Percentiles rank a stretch among this genome's conserved stretches.
These are phyloP conservation scores for Myodes glareolus DNA, from an alignment of 2,113 vertebrate species.

Conservation along the genomic window DNA sequence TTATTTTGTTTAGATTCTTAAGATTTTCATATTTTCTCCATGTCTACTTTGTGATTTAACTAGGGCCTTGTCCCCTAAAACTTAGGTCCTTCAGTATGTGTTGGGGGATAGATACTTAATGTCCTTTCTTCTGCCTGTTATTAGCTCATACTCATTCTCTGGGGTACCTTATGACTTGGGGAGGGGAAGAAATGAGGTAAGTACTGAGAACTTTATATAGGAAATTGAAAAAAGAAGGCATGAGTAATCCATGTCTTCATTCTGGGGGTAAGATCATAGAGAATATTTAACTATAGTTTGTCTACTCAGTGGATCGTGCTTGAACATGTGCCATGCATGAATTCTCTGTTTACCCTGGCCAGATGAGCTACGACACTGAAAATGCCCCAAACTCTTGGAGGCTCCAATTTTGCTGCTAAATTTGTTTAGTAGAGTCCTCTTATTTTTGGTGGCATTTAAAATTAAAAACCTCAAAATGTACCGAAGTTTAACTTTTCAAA, in stretches of 20 bases:
- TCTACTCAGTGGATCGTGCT: background rate
- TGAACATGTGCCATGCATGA: background rate
- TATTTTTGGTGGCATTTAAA: slow-evolving; percentile 3
- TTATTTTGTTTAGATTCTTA: background rate
- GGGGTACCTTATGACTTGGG: background rate
- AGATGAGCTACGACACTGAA: background rate
- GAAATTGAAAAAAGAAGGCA: background rate
- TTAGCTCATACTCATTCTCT: background rate
- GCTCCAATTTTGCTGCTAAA: background rate
- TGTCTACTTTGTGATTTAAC: background rate
- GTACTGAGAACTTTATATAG: slow-evolving; percentile 1
- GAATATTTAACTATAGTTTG: background rate
- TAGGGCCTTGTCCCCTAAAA: background rate
- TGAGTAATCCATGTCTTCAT: background rate
- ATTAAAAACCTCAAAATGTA: background rate
- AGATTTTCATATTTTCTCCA: background rate
- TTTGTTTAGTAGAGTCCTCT: background rate
- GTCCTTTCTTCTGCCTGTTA: background rate
- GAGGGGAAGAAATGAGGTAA: background rate
- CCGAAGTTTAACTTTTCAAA: background rate
- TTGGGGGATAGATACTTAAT: background rate
- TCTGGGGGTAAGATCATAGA: background rate
- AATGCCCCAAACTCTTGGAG: background rate
- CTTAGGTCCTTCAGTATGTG: background rate
- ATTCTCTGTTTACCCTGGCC: background rate